These are phyloP conservation scores for Gambusia holbrooki DNA, from an alignment of 2,113 vertebrate genomes.

Conservation along the genomic window DNA sequence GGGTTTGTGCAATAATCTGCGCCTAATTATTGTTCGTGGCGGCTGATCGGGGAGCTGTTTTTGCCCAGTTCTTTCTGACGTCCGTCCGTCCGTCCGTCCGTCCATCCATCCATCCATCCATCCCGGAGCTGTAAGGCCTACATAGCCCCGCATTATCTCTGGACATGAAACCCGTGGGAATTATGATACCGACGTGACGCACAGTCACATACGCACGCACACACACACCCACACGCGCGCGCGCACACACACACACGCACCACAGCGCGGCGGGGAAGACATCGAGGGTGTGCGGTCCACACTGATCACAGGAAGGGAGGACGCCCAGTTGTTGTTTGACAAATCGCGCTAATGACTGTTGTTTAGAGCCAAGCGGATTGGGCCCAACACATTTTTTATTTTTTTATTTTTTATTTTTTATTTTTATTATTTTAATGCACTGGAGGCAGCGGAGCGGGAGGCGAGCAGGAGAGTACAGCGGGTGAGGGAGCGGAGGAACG, in stretches of 20 bases:
- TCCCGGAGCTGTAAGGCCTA: conserved; percentile 54
- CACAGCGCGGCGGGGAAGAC: conserved; percentile 63
- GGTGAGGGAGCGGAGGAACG: conserved; percentile 67
- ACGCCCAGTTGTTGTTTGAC: conserved; percentile 71
- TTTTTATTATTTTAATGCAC: conserved; percentile 54
- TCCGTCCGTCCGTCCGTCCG: conserved; percentile 3
- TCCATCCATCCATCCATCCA: conserved; percentile 26
- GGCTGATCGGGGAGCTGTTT: conserved; percentile 16
- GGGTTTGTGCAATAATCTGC: conserved; percentile 45
- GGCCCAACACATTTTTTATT: background rate
- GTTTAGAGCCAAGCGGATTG: conserved; percentile 36
- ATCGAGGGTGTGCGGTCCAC: conserved; percentile 69
- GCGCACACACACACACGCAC: background rate
- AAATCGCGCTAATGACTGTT: conserved; percentile 53
- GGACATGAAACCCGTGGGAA: conserved; percentile 75
- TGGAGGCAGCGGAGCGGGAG: conserved; percentile 42
- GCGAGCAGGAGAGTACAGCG: conserved; percentile 49
- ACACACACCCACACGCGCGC: conserved; percentile 61
- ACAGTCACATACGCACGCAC: conserved; percentile 50
- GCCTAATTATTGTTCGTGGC: conserved; percentile 49
- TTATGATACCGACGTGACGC: conserved; percentile 76
- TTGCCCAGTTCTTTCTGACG: background rate
- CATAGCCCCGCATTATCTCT: conserved; percentile 57
- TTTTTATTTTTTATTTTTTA: background rate
- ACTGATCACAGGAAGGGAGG: conserved; percentile 49